Percentiles rank a stretch among this genome's conserved stretches.
Evolutionary conservation across 2,797 vertebrate genomes (phyloP).

Genomic region (Mus spretus): DNA sequence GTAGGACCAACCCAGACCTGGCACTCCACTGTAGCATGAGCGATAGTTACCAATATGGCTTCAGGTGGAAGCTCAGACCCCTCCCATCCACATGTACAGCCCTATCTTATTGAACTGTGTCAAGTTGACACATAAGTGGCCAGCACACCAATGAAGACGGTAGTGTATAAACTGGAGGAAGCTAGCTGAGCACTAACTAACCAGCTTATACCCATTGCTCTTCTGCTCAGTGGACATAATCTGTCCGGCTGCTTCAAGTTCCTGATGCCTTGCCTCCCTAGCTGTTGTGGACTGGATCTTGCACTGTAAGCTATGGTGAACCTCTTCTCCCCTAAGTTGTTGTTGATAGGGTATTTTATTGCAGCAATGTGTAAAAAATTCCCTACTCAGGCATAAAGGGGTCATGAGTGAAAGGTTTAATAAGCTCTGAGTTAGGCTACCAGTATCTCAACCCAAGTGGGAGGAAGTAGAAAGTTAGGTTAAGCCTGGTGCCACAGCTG

Average conservation of each 20-base stretch:
- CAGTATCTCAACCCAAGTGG: fast-evolving
- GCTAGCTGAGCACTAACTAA: background rate
- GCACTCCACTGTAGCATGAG: background rate
- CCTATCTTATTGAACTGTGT: background rate
- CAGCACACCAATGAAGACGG: background rate
- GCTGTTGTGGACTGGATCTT: background rate
- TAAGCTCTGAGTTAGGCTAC: background rate
- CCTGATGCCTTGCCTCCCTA: background rate
- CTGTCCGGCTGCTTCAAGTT: background rate
- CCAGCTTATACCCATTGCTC: background rate
- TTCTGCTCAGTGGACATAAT: background rate
- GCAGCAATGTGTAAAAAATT: background rate
- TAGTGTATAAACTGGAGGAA: background rate
- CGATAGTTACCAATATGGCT: background rate
- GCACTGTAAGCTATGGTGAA: background rate
- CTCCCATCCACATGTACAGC: background rate
- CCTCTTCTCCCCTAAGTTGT: background rate
- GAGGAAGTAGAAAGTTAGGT: background rate
- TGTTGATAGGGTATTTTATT: background rate
- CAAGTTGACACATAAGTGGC: background rate
- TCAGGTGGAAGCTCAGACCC: background rate
- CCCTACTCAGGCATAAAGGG: background rate
- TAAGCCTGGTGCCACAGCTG: background rate
- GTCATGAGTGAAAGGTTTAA: background rate
- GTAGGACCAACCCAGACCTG: background rate